phyloP scores from a whole-genome alignment of 1,140 invertebrate genomes.

The Ectropis grisescens region DNA sequence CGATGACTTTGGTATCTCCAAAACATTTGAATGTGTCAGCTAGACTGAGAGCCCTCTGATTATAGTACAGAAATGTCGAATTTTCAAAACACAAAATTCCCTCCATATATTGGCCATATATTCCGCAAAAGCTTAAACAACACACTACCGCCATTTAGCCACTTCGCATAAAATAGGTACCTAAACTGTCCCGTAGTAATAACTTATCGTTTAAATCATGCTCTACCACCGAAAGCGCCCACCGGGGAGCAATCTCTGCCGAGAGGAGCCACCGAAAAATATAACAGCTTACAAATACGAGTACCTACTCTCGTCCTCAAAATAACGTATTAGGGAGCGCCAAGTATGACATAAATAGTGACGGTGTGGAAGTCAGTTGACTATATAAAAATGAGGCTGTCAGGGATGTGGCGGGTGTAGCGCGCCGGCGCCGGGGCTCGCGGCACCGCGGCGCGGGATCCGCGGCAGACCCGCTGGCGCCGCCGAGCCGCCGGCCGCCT shows the following conservation, averaged over 20 bases:
- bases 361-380: slow-evolving; percentile 62
- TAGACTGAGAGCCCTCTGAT: too few relatives aligned
- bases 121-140: too few relatives aligned
- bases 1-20: too few relatives aligned
- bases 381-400: slow-evolving; percentile 65
- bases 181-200: slow-evolving; percentile 14
- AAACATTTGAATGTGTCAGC: too few relatives aligned
- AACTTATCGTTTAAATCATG: slow-evolving; percentile 25
- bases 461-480: slow-evolving; percentile 56
- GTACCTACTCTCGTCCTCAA: slow-evolving; percentile 46
- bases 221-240: slow-evolving; percentile 13
- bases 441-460: slow-evolving; percentile 31
- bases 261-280: slow-evolving; percentile 24
- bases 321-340: slow-evolving; percentile 58
- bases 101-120: too few relatives aligned
- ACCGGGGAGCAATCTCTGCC: slow-evolving; percentile 22
- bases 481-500: slow-evolving; percentile 6
- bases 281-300: slow-evolving; percentile 48
- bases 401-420: slow-evolving; percentile 37
- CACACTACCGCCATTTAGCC: too few relatives aligned
- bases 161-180: too few relatives aligned
- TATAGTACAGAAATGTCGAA: too few relatives aligned
- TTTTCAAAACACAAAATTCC: too few relatives aligned
- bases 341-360: slow-evolving; percentile 63
- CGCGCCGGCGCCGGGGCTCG: slow-evolving; percentile 50